Evolutionary conservation across 2,888 invertebrate species (phyloP).

Genomic region (Tetropium fuscum): DNA sequence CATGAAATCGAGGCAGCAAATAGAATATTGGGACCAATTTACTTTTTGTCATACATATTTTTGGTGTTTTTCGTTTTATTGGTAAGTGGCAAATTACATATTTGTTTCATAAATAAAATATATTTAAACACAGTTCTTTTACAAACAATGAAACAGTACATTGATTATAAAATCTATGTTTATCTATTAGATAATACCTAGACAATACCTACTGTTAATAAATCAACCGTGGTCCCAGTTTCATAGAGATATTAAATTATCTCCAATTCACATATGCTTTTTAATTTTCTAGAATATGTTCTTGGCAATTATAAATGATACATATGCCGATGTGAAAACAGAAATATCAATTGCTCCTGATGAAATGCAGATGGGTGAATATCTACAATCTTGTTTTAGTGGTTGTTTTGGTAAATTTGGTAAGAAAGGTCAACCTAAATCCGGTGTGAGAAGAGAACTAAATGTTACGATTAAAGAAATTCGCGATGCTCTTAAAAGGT

Average conservation of each 20-base stretch:
- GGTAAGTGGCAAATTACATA: no score
- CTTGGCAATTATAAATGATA: conserved; percentile 84
- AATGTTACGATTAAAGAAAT: conserved; percentile 58
- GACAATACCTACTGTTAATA: no score
- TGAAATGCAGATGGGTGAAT: conserved; percentile 71
- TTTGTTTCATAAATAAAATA: no score
- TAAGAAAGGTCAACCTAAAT: conserved; percentile 42
- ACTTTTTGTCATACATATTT: conserved; percentile 81
- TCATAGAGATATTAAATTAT: no score
- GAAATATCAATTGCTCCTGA: conserved; percentile 70
- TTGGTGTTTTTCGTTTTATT: conserved; percentile 82
- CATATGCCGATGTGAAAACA: conserved; percentile 79
- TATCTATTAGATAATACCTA: no score
- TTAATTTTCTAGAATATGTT: conserved; percentile 79
- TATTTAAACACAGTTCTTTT: no score
- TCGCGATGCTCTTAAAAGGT: conserved; percentile 58
- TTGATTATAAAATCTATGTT: no score
- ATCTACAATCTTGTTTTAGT: conserved; percentile 69
- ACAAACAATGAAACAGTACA: no score
- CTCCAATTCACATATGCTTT: no score
- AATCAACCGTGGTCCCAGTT: no score
- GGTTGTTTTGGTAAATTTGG: no score
- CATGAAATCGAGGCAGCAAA: conserved; percentile 75
- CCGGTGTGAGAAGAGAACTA: conserved; percentile 47
- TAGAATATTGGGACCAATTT: conserved; percentile 78